Conservation (phyloP, 2,113 vertebrate species). For the Deroptyus accipitrinus region DNA sequence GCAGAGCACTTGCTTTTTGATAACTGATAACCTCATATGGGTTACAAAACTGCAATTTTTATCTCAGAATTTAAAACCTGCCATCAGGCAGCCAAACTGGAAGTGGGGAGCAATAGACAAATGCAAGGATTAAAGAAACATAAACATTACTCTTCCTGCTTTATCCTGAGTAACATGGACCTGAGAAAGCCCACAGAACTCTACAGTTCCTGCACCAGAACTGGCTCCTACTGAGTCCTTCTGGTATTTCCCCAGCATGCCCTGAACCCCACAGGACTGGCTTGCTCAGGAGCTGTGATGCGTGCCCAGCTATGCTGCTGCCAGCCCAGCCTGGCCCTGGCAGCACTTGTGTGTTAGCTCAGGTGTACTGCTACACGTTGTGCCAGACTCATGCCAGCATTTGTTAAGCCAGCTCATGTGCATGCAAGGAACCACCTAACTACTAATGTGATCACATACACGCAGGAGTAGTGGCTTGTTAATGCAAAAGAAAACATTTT, state of each 20-base stretch:
- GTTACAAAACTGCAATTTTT: background rate
- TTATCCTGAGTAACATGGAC: background rate
- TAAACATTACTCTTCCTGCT: background rate
- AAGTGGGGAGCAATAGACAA: background rate
- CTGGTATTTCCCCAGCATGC: accelerated
- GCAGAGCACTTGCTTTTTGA: background rate
- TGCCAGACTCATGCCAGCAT: background rate
- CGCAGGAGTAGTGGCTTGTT: background rate
- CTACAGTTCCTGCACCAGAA: background rate
- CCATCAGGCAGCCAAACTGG: background rate
- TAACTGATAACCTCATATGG: background rate
- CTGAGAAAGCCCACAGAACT: background rate
- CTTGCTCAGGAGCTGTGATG: background rate
- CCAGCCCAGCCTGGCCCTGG: background rate
- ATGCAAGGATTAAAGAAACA: background rate
- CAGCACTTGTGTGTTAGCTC: background rate
- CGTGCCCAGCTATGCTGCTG: accelerated
- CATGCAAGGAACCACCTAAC: background rate
- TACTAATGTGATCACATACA: background rate
- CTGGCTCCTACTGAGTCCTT: background rate
- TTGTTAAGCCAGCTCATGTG: background rate
- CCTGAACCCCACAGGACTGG: background rate
- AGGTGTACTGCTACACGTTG: background rate
- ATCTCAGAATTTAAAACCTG: background rate
- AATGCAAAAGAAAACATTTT: background rate